Base-by-base conservation (phyloP, 2,797 vertebrate species). In the Coregonus suidteri region DNA sequence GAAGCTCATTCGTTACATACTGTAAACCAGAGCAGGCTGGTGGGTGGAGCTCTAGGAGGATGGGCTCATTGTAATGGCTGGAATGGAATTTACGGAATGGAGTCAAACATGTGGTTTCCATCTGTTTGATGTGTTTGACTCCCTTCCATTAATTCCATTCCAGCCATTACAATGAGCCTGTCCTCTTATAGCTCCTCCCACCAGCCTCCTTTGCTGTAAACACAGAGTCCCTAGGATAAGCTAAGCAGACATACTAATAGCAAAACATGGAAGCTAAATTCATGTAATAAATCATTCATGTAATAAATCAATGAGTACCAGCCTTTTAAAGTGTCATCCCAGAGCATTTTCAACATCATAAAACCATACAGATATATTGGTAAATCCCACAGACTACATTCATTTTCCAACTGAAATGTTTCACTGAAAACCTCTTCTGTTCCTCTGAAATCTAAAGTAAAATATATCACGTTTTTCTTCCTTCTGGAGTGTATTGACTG, bases 381-480 rank as follows among this genome's bases (percentile, higher is more conserved):
- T 47, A 47, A 47, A 31, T 66, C 25, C 64, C 25, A 31, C 20
- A 31, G 34, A 35, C 66, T n/a, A 4, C 15, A 30, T 71, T 52
- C 20, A 6, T 71, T 25, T 71, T 53, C 4, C 41, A 51, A 25
- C 47, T 4, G 20, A 71, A 71, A 71, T 52, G 25, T 14, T 47
- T 11, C 9, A 47, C 41, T 47, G 41, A 47, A 47, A 47, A 47
- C 9, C 9, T 47, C 41, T 47, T 47, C 41, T 47, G 41, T 11
- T 47, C 47, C 18, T 14, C 66, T 5, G 67, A 82, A 79, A 82
- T 78, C 77, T 64, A 75, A 47, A 83, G 76, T 75, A 68, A 71
- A 86, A 82, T 65, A 47, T 64, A 79, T 81, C 78, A 79, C 34
- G 34, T 72, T 75, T 67, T 79, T 9, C 67, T 34, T 16, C 31